These are phyloP conservation scores for Machimus rusticus DNA, from an alignment of 2,888 invertebrate genomes.

Conservation along the genomic window DNA sequence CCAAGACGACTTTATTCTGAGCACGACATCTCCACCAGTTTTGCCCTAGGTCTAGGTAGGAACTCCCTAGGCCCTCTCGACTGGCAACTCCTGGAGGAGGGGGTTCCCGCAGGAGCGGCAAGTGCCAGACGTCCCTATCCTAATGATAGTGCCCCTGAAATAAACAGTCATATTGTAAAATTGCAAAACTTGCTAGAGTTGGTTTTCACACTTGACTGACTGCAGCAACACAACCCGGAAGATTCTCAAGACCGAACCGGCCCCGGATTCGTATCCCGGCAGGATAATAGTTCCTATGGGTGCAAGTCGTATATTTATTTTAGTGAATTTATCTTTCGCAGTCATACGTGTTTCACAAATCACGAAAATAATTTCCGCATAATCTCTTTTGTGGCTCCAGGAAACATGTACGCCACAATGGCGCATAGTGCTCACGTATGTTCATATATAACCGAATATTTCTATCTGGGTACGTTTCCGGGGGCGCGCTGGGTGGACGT, in stretches of 20 bases:
- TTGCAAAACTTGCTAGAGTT: slow-evolving; percentile 28
- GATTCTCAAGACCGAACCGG: neutral
- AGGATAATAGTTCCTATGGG: neutral
- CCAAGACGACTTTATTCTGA: neutral
- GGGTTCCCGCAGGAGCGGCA: neutral
- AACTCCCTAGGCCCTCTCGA: neutral
- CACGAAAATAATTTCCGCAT: slow-evolving; percentile 42
- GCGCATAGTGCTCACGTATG: neutral
- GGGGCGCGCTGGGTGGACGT: neutral
- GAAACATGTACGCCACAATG: slow-evolving; percentile 20
- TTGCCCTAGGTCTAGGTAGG: neutral
- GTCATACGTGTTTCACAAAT: slow-evolving; percentile 43
- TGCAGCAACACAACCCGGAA: neutral
- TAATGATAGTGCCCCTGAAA: neutral
- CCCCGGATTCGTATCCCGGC: neutral
- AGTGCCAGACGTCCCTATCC: neutral
- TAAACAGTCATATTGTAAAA: slow-evolving; percentile 26
- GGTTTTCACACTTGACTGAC: slow-evolving; percentile 25
- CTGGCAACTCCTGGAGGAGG: neutral
- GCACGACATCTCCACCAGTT: neutral
- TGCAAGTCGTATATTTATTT: slow-evolving; percentile 38
- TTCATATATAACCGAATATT: neutral
- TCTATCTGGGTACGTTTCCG: neutral
- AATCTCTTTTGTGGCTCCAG: slow-evolving; percentile 42
- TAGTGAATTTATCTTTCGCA: slow-evolving; percentile 32